These are phyloP conservation scores for Phrynosoma platyrhinos DNA, from an alignment of 2,113 vertebrate genomes.

Conservation along the genomic window DNA sequence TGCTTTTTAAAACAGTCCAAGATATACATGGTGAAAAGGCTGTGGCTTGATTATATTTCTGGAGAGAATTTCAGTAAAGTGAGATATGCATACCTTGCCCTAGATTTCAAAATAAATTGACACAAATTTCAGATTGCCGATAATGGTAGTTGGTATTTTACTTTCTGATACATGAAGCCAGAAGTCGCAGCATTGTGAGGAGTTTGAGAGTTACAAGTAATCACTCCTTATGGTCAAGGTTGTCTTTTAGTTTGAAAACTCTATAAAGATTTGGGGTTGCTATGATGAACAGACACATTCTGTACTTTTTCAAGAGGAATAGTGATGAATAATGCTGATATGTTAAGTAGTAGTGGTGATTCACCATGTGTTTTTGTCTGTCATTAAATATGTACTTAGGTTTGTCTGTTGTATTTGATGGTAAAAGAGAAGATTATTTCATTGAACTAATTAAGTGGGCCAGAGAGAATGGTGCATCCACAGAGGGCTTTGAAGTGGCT, in stretches of 20 bases:
- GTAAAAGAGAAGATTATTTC: slow-evolving; percentile 93
- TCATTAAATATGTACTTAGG: slow-evolving; percentile 77
- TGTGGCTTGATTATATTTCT: background rate
- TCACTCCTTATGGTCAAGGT: background rate
- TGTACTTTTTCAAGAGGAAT: slow-evolving; percentile 40
- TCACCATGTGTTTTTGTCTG: slow-evolving; percentile 41
- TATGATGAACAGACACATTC: slow-evolving; percentile 41
- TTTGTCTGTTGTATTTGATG: slow-evolving; percentile 91
- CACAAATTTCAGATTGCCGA: background rate
- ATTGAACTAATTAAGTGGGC: slow-evolving; percentile 92
- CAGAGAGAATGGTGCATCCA: slow-evolving; percentile 88
- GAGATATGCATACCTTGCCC: background rate
- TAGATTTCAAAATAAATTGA: background rate
- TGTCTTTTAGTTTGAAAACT: background rate
- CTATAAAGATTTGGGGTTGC: slow-evolving; percentile 33
- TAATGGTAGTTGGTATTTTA: background rate
- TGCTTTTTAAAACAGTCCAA: background rate
- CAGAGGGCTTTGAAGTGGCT: slow-evolving; percentile 89
- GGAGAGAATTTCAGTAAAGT: background rate
- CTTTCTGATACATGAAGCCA: background rate
- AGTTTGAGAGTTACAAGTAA: background rate
- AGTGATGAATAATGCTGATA: background rate
- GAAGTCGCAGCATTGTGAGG: background rate
- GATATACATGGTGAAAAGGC: background rate
- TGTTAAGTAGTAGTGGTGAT: background rate